A percentile compares a stretch with the other conserved stretches of the same genome.
Evolutionary conservation across 2,888 invertebrate genomes (phyloP).

Genomic region (Operophtera brumata): DNA sequence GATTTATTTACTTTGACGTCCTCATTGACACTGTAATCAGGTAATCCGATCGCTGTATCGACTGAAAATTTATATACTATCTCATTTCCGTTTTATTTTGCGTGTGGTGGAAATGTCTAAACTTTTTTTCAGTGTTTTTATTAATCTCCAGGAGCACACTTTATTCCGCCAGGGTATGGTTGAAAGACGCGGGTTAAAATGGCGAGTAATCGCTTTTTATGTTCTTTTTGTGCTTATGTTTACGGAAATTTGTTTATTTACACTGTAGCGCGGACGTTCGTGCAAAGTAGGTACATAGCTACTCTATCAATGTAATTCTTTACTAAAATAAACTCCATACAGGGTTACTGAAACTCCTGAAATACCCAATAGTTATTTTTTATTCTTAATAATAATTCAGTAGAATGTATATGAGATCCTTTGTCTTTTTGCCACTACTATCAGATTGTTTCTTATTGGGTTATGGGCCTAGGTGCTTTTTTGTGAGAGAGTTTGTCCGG

Average conservation of each 20-base stretch:
- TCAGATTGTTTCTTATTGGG: neutral
- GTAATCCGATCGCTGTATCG: constrained; percentile 47
- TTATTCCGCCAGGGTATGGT: constrained; percentile 27
- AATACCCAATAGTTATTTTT: neutral
- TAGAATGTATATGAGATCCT: constrained; percentile 6
- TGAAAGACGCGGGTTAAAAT: constrained; percentile 47
- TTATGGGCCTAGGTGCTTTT: neutral
- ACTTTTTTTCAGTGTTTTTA: constrained; percentile 44
- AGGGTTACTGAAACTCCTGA: constrained; percentile 4
- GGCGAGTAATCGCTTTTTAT: constrained; percentile 62
- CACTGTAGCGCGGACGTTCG: constrained; percentile 51
- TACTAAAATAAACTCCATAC: neutral
- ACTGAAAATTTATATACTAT: constrained; percentile 20
- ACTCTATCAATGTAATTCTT: constrained; percentile 2
- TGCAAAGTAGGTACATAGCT: constrained; percentile 6
- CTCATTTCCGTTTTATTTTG: constrained; percentile 29
- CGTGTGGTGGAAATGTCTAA: constrained; percentile 27
- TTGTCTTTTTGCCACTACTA: constrained; percentile 12
- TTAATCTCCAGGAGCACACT: constrained; percentile 12
- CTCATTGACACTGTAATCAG: constrained; percentile 48
- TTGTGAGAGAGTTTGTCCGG: too few relatives aligned
- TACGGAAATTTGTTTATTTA: constrained; percentile 77
- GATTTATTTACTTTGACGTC: constrained; percentile 63
- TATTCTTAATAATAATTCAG: constrained; percentile 1
- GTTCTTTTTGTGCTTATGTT: constrained; percentile 68